A percentile compares a stretch with the other conserved stretches of the same genome.
Evolutionary conservation across 2,113 vertebrate species (phyloP).

Genomic region (Nycticryphes semicollaris): DNA sequence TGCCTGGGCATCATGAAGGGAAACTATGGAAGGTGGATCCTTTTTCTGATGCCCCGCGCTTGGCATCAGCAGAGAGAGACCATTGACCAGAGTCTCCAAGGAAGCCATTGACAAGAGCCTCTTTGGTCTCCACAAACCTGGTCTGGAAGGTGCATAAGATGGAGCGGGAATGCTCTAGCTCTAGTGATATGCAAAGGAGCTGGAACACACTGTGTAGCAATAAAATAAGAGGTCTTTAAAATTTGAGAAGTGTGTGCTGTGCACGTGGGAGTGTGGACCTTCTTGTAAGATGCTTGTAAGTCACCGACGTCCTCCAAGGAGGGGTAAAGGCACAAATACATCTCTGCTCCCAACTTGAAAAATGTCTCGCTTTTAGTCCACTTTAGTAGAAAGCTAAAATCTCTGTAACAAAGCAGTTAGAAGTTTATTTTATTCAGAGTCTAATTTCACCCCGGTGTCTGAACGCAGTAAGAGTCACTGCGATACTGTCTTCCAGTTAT

Average conservation of each 20-base stretch:
- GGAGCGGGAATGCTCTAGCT: background rate
- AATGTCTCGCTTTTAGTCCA: background rate
- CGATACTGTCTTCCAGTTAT: background rate
- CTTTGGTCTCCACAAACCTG: background rate
- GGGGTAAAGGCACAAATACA: background rate
- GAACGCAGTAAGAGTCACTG: background rate
- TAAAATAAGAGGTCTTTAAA: background rate
- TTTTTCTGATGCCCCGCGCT: background rate
- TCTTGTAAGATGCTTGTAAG: background rate
- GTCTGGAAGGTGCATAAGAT: background rate
- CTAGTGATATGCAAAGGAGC: too few species aligned
- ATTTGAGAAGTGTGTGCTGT: background rate
- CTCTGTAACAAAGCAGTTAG: background rate
- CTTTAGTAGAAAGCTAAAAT: background rate
- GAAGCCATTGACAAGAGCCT: background rate
- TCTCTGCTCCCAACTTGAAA: background rate
- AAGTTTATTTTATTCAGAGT: background rate
- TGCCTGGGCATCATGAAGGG: background rate
- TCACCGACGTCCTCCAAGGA: background rate
- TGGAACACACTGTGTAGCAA: background rate
- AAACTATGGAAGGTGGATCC: background rate
- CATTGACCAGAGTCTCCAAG: accelerated
- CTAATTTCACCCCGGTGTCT: background rate
- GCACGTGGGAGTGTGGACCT: background rate
- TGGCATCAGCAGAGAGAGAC: background rate